These are phyloP conservation scores for Heliangelus exortis DNA, from an alignment of 2,797 vertebrate genomes.

Conservation along the genomic window DNA sequence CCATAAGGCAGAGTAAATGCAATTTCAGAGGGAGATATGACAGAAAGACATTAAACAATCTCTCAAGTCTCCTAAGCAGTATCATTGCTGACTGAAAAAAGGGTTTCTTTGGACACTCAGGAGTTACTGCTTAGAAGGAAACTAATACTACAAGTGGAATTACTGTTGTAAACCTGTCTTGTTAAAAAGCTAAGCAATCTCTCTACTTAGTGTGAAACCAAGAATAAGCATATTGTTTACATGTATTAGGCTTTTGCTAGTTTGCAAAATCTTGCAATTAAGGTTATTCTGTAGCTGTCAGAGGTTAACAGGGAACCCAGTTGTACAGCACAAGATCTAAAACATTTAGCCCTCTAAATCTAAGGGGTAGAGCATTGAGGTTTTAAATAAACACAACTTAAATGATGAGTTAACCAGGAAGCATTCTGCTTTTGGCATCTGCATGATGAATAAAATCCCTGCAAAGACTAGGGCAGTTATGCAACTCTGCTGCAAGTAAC, in stretches of 20 bases:
- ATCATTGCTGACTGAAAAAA: neutral
- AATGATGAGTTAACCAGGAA: constrained; percentile 49
- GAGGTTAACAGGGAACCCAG: neutral
- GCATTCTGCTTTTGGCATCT: constrained; percentile 40
- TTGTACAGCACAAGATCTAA: neutral
- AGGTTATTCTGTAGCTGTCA: neutral
- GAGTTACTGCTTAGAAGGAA: neutral
- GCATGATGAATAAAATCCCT: constrained; percentile 59
- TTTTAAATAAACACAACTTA: constrained; percentile 15
- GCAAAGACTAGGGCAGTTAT: constrained; percentile 87
- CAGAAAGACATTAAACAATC: neutral
- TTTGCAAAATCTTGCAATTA: neutral
- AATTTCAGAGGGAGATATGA: neutral
- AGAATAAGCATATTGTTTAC: neutral
- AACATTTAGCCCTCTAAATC: neutral
- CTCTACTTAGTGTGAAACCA: neutral
- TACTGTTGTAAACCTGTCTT: neutral
- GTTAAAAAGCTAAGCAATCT: neutral
- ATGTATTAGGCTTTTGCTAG: neutral
- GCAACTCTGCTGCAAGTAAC: constrained; percentile 87
- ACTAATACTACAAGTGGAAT: neutral
- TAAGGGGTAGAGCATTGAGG: neutral
- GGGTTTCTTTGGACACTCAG: neutral
- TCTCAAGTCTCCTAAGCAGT: neutral
- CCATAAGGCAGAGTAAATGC: neutral